phyloP scores from a whole-genome alignment of 2,113 vertebrate species.

The Cyprinodon tularosa region DNA sequence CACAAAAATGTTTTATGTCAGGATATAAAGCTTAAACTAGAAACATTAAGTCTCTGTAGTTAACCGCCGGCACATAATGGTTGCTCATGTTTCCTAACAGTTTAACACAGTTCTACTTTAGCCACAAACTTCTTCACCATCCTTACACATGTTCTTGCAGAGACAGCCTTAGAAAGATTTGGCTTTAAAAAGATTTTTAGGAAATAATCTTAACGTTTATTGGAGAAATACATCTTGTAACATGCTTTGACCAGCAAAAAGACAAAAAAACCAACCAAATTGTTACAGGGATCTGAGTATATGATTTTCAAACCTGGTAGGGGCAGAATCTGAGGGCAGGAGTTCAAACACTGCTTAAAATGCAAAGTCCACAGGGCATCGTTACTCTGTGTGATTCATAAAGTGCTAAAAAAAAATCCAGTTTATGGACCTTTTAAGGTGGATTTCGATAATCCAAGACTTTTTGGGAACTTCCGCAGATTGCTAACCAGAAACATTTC shows the following conservation, averaged over 20 bases:
- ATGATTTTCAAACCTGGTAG: neutral
- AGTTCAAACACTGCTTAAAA: neutral
- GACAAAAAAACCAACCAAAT: neutral
- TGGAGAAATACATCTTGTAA: neutral
- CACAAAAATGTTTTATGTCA: too few species aligned
- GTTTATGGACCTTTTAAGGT: conserved; percentile 21
- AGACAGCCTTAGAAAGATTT: neutral
- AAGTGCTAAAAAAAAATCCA: conserved; percentile 19
- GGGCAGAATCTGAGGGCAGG: neutral
- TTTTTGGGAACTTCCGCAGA: conserved; percentile 5
- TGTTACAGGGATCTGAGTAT: neutral
- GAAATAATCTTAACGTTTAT: neutral
- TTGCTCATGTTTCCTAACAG: neutral
- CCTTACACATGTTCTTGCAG: neutral
- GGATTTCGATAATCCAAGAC: conserved; percentile 22
- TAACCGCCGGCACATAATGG: neutral
- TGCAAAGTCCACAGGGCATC: conserved; percentile 7
- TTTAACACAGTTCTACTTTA: neutral
- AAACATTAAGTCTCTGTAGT: too few species aligned
- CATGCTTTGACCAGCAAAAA: neutral
- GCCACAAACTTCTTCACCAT: neutral
- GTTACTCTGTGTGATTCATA: conserved; percentile 38
- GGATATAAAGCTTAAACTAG: too few species aligned
- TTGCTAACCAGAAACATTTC: conserved; percentile 5
- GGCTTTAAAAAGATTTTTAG: neutral